Percentiles rank a stretch among this genome's conserved stretches.
phyloP scores from a whole-genome alignment of 2,888 invertebrate species.

The Heliconius cydno region DNA sequence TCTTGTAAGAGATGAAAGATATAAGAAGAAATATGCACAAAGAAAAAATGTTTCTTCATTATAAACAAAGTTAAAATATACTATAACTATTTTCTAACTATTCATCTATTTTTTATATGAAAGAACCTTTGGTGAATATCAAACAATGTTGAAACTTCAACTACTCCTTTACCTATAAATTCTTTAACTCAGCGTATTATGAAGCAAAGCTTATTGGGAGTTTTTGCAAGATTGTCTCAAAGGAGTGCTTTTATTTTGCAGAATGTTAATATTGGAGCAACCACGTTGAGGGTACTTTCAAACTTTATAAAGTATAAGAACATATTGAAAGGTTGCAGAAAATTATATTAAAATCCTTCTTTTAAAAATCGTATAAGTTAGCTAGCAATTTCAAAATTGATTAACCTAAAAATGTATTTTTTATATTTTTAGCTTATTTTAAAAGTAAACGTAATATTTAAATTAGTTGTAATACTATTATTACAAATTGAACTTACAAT shows the following conservation, averaged over 20 bases:
- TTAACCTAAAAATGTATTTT: too few relatives aligned
- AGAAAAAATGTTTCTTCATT: not conserved
- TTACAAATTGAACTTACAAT: too few relatives aligned
- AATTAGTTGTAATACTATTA: too few relatives aligned
- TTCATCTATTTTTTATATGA: not conserved
- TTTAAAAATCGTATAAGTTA: too few relatives aligned
- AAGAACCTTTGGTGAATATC: not conserved
- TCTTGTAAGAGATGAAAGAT: not conserved
- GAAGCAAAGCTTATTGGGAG: conserved; percentile 31
- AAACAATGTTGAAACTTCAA: conserved; percentile 21
- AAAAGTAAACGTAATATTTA: too few relatives aligned
- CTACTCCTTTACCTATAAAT: conserved; percentile 19
- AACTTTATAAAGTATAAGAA: conserved; percentile 35
- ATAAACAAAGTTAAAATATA: not conserved
- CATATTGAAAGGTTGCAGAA: not conserved
- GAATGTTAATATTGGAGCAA: conserved; percentile 30
- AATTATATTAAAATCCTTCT: not conserved
- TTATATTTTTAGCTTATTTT: too few relatives aligned
- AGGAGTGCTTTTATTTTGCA: conserved; percentile 33
- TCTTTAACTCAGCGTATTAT: conserved; percentile 26
- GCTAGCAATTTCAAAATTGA: too few relatives aligned
- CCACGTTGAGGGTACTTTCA: conserved; percentile 11
- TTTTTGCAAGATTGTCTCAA: conserved; percentile 33
- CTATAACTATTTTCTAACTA: not conserved
- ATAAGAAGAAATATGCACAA: not conserved